These are phyloP conservation scores for Caenorhabditis wallacei DNA, from an alignment of 2,888 invertebrate genomes.

Conservation along the genomic window DNA sequence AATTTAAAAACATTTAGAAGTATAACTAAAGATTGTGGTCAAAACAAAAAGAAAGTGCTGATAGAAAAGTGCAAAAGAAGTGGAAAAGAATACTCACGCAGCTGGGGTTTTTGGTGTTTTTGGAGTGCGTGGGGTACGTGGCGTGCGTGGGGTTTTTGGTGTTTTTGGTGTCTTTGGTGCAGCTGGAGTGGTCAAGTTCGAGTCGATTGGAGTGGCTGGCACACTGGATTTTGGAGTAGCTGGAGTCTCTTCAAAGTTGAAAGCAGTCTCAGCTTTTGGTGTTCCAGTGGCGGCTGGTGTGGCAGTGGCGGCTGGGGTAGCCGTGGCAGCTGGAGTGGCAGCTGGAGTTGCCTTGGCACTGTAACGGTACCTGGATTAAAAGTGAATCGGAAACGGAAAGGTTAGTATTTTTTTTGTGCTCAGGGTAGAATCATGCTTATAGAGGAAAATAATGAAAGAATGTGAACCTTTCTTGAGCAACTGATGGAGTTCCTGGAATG, in stretches of 20 bases:
- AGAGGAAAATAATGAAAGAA: background rate
- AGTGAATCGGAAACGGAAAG: conserved; percentile 14
- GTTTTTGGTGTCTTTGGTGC: conserved; percentile 77
- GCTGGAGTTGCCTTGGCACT: conserved; percentile 59
- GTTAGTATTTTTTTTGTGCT: conserved; percentile 38
- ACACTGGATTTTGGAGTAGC: conserved; percentile 74
- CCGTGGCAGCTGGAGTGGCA: conserved; percentile 55
- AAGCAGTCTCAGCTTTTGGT: conserved; percentile 70
- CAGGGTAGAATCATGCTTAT: background rate
- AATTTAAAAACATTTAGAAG: background rate
- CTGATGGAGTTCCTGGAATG: conserved; percentile 72
- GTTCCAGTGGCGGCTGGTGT: conserved; percentile 68
- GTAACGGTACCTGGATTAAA: conserved; percentile 38
- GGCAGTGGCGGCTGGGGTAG: conserved; percentile 62
- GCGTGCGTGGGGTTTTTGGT: conserved; percentile 78
- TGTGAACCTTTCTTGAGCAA: conserved; percentile 53
- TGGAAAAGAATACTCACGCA: conserved; percentile 58
- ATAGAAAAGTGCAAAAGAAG: conserved; percentile 22
- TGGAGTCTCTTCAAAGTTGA: conserved; percentile 77
- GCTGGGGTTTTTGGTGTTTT: conserved; percentile 74
- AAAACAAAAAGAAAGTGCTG: background rate
- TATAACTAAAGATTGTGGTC: background rate
- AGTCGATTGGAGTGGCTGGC: conserved; percentile 55
- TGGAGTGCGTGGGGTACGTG: conserved; percentile 77
- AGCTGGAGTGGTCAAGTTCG: conserved; percentile 69